Conservation (phyloP, 2,797 vertebrate species). For the Melanogrammus aeglefinus region DNA sequence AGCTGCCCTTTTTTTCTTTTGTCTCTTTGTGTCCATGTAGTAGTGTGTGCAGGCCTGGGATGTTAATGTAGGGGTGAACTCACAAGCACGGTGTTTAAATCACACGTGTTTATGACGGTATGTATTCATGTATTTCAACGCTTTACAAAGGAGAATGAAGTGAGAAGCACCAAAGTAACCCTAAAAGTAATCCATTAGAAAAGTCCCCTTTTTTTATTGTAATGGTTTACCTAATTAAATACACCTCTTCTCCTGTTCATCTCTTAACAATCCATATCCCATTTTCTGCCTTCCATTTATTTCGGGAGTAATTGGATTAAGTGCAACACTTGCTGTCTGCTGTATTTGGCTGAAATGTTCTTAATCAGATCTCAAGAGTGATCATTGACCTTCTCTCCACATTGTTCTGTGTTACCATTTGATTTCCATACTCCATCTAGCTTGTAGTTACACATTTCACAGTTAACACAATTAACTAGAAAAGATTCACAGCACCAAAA, state of each 20-base stretch:
- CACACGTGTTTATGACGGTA: background rate
- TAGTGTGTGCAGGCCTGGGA: too few relatives aligned
- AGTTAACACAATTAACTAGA: background rate
- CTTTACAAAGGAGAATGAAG: too few relatives aligned
- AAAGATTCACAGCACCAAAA: background rate
- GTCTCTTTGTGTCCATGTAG: too few relatives aligned
- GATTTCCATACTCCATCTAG: background rate
- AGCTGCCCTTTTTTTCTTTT: too few relatives aligned
- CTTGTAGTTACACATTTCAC: background rate
- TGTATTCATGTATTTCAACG: background rate
- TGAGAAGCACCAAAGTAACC: too few relatives aligned
- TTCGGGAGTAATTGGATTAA: background rate
- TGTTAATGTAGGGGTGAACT: too few relatives aligned
- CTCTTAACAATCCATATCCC: background rate
- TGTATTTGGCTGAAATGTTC: background rate
- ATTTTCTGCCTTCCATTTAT: background rate
- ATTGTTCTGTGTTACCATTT: background rate
- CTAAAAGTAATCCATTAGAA: background rate
- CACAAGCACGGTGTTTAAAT: too few relatives aligned
- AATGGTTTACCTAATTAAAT: background rate
- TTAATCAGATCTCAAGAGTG: background rate
- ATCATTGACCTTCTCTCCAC: background rate
- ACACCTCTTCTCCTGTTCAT: background rate
- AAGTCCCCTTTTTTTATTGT: background rate
- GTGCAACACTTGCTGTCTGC: background rate